Evolutionary conservation across 1,140 invertebrate species (phyloP).

Genomic region (Diploscapter pachys): DNA sequence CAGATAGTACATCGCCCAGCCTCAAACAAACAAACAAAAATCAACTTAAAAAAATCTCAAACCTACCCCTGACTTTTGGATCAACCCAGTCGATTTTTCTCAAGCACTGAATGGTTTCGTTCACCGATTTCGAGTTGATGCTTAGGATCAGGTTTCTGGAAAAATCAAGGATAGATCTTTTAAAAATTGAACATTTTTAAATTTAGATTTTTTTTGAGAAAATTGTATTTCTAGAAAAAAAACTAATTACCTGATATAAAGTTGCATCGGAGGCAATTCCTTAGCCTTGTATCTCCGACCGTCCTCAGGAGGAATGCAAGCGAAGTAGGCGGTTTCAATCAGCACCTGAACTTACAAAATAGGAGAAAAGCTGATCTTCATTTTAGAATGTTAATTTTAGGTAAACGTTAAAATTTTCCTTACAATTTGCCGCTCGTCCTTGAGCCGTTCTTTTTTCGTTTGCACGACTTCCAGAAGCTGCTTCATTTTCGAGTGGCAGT

Average conservation of each 20-base stretch:
- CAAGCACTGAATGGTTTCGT: slow-evolving; percentile 10
- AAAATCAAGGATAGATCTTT: too few relatives aligned
- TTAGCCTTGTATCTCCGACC: slow-evolving; percentile 19
- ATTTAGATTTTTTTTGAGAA: slow-evolving; percentile 4
- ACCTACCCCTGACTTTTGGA: slow-evolving; percentile 7
- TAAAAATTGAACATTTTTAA: not conserved
- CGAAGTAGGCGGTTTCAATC: slow-evolving; percentile 37
- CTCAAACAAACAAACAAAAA: not conserved
- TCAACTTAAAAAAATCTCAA: not conserved
- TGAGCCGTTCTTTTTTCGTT: slow-evolving; percentile 34
- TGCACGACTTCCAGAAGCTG: slow-evolving; percentile 35
- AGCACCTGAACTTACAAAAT: slow-evolving; percentile 25
- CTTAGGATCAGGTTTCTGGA: slow-evolving; percentile 9
- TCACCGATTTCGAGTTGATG: slow-evolving; percentile 10
- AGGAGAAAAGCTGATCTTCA: not conserved
- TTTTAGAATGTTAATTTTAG: not conserved
- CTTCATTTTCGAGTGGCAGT: slow-evolving; percentile 39
- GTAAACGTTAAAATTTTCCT: not conserved
- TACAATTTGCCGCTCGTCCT: slow-evolving; percentile 32
- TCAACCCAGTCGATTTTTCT: slow-evolving; percentile 22
- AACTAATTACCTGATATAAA: slow-evolving; percentile 19
- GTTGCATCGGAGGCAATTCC: slow-evolving; percentile 27
- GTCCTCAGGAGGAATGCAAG: slow-evolving; percentile 34
- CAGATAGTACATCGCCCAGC: slow-evolving; percentile 21
- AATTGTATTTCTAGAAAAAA: slow-evolving; percentile 12